A percentile compares a stretch with the other conserved stretches of the same genome.
phyloP scores from a whole-genome alignment of 2,888 invertebrate genomes.

The Steinernema carpocapsae region DNA sequence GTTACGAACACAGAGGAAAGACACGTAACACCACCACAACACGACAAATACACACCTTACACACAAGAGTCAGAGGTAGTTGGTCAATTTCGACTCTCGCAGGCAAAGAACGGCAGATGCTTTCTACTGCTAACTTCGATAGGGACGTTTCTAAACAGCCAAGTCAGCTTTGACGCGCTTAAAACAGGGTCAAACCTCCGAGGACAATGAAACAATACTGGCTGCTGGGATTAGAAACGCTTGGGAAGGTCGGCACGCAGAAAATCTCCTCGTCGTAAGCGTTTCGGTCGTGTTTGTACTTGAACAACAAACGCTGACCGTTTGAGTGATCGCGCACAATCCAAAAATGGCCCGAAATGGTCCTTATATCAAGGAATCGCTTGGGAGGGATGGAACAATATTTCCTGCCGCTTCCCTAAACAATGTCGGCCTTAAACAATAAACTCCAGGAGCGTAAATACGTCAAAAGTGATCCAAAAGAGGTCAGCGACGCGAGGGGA shows the following conservation, averaged over 20 bases:
- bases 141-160: too few species aligned
- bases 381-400: background rate
- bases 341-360: background rate
- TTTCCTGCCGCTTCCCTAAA: background rate
- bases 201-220: too few species aligned
- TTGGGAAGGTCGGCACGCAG: background rate
- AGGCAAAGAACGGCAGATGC: too few species aligned
- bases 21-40: too few species aligned
- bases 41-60: too few species aligned
- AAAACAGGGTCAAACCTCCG: too few species aligned
- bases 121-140: too few species aligned
- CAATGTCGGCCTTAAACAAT: background rate
- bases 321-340: background rate
- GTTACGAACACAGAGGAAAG: too few species aligned
- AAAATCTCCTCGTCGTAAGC: background rate
- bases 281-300: background rate
- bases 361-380: background rate
- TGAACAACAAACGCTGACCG: background rate
- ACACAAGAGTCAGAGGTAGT: too few species aligned
- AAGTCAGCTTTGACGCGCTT: too few species aligned
- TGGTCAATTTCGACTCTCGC: too few species aligned
- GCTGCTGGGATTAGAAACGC: too few species aligned
- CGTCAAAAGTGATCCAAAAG: slow-evolving; percentile 11
- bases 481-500: background rate
- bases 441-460: background rate